Percentiles rank a stretch among this genome's conserved stretches.
Evolutionary conservation across 2,797 vertebrate genomes (phyloP).

Genomic region (Pachyuromys duprasi): DNA sequence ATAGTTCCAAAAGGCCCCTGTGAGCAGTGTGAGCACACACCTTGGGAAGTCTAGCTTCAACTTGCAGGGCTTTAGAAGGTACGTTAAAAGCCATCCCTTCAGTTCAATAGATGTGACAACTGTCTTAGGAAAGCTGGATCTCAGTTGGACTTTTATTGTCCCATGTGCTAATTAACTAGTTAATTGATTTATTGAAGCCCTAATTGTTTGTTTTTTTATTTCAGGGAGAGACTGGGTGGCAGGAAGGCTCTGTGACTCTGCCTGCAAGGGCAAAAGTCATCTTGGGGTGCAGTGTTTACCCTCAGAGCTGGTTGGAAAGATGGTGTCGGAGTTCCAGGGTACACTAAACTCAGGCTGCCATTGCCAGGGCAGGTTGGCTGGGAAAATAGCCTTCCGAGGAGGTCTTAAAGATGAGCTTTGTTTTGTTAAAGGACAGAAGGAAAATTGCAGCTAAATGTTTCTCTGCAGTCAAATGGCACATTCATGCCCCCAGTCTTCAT

Average conservation of each 20-base stretch:
- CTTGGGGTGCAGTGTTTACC: not conserved
- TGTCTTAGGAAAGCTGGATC: not conserved
- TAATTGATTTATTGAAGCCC: conserved; percentile 45
- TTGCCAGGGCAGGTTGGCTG: not conserved
- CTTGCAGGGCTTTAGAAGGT: not conserved
- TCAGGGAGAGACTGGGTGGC: not conserved
- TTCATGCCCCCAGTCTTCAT: conserved; percentile 65
- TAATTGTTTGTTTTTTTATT: not conserved
- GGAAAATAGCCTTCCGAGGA: not conserved
- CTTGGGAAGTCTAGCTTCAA: not conserved
- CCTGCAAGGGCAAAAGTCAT: not conserved
- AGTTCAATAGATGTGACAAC: not conserved
- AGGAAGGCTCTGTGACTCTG: not conserved
- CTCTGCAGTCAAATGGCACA: conserved; percentile 77
- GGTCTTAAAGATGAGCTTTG: not conserved
- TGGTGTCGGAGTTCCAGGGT: not conserved
- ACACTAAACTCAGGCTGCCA: not conserved
- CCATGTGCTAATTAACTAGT: conserved; percentile 4
- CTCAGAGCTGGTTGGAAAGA: not conserved
- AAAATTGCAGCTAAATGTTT: conserved; percentile 76
- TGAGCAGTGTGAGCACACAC: not conserved
- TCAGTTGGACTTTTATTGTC: not conserved
- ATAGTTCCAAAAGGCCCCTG: not conserved
- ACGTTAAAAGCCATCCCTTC: not conserved
- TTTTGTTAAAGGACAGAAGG: not conserved